These are phyloP conservation scores for Dryococelus australis DNA, from an alignment of 2,888 invertebrate genomes.

Conservation along the genomic window DNA sequence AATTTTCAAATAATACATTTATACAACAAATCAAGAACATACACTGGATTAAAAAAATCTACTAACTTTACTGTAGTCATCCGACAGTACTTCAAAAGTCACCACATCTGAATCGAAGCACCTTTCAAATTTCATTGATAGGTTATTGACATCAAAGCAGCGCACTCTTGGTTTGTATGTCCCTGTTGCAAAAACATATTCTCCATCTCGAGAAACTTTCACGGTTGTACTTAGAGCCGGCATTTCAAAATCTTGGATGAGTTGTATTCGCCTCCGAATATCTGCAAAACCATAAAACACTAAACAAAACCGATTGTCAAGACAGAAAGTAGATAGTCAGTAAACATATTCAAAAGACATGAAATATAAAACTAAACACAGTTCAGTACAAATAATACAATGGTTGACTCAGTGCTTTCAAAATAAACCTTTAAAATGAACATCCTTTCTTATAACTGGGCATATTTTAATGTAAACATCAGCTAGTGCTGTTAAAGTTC, in stretches of 20 bases:
- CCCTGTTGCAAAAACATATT: conserved; percentile 91
- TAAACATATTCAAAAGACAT: too few species aligned
- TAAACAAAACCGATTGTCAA: too few species aligned
- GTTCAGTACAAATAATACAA: too few species aligned
- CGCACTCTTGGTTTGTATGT: conserved; percentile 96
- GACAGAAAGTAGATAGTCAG: too few species aligned
- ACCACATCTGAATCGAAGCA: conserved; percentile 97
- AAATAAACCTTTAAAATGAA: too few species aligned
- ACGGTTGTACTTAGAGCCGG: conserved; percentile 90
- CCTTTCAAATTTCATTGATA: conserved; percentile 97
- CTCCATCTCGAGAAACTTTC: conserved; percentile 86
- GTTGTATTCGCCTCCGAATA: conserved; percentile 87
- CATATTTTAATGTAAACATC: too few species aligned
- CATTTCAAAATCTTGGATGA: conserved; percentile 99
- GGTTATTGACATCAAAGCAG: conserved; percentile 95
- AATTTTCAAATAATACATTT: conserved; percentile 24
- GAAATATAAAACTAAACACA: too few species aligned
- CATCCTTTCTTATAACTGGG: too few species aligned
- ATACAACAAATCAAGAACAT: conserved; percentile 34
- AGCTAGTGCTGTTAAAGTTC: too few species aligned
- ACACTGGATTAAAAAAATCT: neutral
- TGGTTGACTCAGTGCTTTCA: too few species aligned
- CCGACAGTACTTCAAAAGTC: conserved; percentile 90
- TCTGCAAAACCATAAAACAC: conserved; percentile 61
- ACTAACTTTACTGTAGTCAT: conserved; percentile 94